phyloP scores from a whole-genome alignment of 2,113 vertebrate species.

The Corythornis cristatus region DNA sequence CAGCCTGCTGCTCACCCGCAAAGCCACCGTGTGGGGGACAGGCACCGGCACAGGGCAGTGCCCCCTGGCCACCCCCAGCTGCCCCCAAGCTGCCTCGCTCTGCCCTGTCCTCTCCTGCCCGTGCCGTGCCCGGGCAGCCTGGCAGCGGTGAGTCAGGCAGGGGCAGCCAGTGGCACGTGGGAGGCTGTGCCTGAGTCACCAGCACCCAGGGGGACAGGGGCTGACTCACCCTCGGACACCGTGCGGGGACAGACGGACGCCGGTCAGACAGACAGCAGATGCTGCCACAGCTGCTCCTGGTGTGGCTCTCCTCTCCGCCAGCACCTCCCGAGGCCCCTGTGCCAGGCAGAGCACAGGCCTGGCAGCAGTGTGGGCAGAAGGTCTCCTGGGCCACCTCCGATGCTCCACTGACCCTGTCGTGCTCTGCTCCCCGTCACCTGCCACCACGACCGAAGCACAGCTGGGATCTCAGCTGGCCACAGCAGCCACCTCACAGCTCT shows the following conservation, averaged over 20 bases:
- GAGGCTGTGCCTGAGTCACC: not conserved
- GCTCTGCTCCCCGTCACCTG: accelerated
- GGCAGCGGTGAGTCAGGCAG: not conserved
- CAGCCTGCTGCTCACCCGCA: not conserved
- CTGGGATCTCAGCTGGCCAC: not conserved
- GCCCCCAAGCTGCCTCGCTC: accelerated
- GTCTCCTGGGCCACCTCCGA: accelerated
- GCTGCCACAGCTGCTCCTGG: not conserved
- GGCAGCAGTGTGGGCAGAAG: accelerated
- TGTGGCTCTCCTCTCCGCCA: not conserved
- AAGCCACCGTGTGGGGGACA: not conserved
- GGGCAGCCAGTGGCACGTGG: not conserved
- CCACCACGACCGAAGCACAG: accelerated
- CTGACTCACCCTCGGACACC: not conserved
- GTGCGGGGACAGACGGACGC: not conserved
- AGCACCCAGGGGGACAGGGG: not conserved
- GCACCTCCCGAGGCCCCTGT: accelerated
- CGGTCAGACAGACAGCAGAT: not conserved
- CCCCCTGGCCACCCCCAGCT: accelerated
- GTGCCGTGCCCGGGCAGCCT: not conserved
- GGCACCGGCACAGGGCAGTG: accelerated
- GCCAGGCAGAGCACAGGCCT: accelerated
- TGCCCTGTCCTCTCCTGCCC: not conserved
- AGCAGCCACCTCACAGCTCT: not conserved
- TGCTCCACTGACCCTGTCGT: not conserved